Conservation (phyloP, 1,140 invertebrate genomes). For the Drosophila funebris region DNA sequence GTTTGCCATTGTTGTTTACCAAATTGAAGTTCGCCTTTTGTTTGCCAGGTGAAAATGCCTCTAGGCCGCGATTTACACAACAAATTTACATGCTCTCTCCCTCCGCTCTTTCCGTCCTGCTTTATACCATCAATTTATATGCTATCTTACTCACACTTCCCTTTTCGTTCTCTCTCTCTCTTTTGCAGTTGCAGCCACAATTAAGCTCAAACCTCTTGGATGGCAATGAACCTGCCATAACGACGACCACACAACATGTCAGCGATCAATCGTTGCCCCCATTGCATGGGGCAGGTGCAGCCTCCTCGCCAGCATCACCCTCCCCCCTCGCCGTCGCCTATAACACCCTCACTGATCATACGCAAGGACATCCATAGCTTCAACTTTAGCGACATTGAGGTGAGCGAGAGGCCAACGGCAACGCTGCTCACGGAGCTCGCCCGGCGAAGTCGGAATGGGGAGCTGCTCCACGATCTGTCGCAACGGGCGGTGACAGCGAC, state of each 20-base stretch:
- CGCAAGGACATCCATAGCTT: conserved; percentile 83
- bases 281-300: neutral
- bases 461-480: conserved; percentile 75
- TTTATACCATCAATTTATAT: too few species aligned
- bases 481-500: conserved; percentile 84
- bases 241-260: conserved; percentile 38
- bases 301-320: neutral
- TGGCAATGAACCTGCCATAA: conserved; percentile 66
- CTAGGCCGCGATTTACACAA: conserved; percentile 65
- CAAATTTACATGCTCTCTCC: conserved; percentile 61
- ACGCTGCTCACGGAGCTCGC: conserved; percentile 70
- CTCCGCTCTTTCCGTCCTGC: neutral
- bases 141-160: neutral
- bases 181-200: conserved; percentile 28
- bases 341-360: conserved; percentile 61
- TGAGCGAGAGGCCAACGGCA: conserved; percentile 67
- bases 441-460: conserved; percentile 70
- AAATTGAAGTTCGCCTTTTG: conserved; percentile 70
- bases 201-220: conserved; percentile 27
- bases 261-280: neutral
- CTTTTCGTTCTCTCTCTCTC: neutral
- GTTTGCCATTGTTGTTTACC: conserved; percentile 79
- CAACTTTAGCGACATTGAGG: conserved; percentile 82
- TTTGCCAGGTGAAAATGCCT: conserved; percentile 77
- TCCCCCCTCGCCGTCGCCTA: conserved; percentile 19